These are phyloP conservation scores for Mellivora capensis DNA, from an alignment of 2,113 vertebrate genomes.

Conservation along the genomic window DNA sequence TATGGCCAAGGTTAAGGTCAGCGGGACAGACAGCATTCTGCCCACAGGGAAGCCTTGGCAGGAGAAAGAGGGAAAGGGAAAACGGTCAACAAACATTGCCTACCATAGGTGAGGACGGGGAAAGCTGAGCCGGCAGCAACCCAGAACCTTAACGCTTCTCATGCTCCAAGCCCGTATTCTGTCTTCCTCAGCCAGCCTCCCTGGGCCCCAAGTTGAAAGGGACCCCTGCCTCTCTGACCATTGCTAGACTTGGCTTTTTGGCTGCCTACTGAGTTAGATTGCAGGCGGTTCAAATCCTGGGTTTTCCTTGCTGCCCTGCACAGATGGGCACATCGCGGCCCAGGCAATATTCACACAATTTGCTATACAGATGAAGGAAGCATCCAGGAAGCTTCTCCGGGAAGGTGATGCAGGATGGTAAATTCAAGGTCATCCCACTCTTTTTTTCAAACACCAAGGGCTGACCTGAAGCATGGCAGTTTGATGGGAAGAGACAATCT, in stretches of 20 bases:
- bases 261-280: neutral
- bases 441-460: neutral
- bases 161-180: too few species aligned
- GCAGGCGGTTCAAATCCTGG: neutral
- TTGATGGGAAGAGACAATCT: neutral
- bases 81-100: neutral
- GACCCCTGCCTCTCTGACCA: neutral
- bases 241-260: neutral
- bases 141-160: neutral
- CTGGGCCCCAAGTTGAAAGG: neutral
- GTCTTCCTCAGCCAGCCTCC: neutral
- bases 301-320: neutral
- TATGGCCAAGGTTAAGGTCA: neutral
- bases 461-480: rapidly evolving
- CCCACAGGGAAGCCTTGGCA: neutral
- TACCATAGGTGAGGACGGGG: too few species aligned
- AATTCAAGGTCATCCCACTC: neutral
- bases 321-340: neutral
- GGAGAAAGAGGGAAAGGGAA: neutral
- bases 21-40: neutral
- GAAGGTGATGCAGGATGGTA: too few species aligned
- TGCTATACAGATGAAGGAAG: neutral
- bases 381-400: neutral
- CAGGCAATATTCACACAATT: rapidly evolving
- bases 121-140: too few species aligned